These are phyloP conservation scores for Astyanax mexicanus DNA, from an alignment of 2,797 vertebrate genomes.

Conservation along the genomic window DNA sequence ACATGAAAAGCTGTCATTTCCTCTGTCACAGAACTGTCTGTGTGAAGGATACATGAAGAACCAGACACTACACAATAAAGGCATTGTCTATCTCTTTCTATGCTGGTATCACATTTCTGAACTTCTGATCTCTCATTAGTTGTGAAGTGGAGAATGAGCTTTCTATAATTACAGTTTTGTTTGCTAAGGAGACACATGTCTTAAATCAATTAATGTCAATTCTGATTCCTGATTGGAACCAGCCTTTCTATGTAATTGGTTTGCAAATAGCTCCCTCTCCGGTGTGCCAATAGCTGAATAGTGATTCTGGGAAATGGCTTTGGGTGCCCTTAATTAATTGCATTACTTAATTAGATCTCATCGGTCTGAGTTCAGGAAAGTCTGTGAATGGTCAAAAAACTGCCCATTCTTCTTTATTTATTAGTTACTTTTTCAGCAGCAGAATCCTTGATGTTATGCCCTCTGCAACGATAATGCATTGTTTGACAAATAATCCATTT, in stretches of 20 bases:
- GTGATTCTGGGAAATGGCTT: constrained; percentile 26
- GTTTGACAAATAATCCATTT: neutral
- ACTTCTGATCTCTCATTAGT: too few species aligned
- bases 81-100: constrained; percentile 25
- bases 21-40: neutral
- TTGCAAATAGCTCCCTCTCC: constrained; percentile 26
- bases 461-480: neutral
- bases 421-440: neutral
- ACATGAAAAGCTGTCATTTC: constrained; percentile 22
- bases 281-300: constrained; percentile 6
- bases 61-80: neutral
- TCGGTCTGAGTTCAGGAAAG: neutral
- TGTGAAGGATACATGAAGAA: neutral
- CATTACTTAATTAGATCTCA: constrained; percentile 16
- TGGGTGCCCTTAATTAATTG: constrained; percentile 14
- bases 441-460: too few species aligned
- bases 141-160: neutral
- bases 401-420: neutral
- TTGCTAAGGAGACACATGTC: constrained; percentile 14
- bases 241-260: constrained; percentile 32
- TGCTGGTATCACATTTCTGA: constrained; percentile 8
- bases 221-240: constrained; percentile 17
- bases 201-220: constrained; percentile 5
- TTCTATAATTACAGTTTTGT: constrained; percentile 9
- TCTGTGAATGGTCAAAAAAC: neutral